Evolutionary conservation across 2,113 vertebrate species (phyloP).

Genomic region (Tragelaphus scriptus): DNA sequence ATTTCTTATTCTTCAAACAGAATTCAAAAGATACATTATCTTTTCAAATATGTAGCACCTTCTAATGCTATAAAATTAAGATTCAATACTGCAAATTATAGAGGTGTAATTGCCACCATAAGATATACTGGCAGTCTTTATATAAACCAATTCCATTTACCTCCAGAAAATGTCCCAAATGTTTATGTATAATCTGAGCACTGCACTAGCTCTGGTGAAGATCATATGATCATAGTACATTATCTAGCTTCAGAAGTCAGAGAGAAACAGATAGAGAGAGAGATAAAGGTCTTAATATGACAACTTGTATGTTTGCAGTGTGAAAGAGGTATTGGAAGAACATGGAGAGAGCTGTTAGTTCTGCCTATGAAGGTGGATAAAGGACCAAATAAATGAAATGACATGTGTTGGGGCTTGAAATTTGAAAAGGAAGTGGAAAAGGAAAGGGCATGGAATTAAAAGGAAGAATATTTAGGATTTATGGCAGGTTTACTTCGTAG

Average conservation of each 20-base stretch:
- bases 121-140: background rate
- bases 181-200: background rate
- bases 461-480: background rate
- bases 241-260: background rate
- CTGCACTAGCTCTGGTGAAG: background rate
- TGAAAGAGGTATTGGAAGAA: background rate
- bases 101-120: background rate
- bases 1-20: background rate
- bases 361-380: background rate
- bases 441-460: background rate
- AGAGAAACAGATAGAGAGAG: background rate
- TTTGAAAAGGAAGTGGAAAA: background rate
- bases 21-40: background rate
- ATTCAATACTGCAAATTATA: background rate
- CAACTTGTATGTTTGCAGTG: too few relatives aligned
- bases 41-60: background rate
- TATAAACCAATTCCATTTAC: background rate
- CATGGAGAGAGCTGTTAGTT: background rate
- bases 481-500: background rate
- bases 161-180: background rate
- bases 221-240: background rate
- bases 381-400: background rate
- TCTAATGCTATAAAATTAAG: background rate
- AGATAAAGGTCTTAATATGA: background rate
- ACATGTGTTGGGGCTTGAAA: background rate